Evolutionary conservation across 2,888 invertebrate genomes (phyloP).

Genomic region (Dioctria linearis): DNA sequence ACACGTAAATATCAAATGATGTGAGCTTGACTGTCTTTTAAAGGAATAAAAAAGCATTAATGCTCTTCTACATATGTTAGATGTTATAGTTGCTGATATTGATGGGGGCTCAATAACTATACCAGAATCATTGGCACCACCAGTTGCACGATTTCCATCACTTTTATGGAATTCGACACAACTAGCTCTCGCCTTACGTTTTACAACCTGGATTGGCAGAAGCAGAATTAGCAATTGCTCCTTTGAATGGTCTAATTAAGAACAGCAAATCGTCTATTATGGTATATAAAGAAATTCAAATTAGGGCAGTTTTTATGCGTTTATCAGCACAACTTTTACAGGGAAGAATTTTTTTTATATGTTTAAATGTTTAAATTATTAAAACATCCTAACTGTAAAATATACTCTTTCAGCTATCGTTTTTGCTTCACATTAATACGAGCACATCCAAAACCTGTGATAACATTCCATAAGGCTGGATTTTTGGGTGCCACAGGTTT

Average conservation of each 20-base stretch:
- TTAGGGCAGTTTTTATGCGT: conserved; percentile 95
- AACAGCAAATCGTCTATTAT: conserved; percentile 76
- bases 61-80: conserved; percentile 96
- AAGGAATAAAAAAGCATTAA: conserved; percentile 88
- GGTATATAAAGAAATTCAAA: conserved; percentile 86
- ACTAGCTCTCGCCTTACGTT: conserved; percentile 83
- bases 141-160: conserved; percentile 86
- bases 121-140: conserved; percentile 84
- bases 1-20: too few relatives aligned
- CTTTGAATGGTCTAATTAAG: conserved; percentile 73
- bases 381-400: too few relatives aligned
- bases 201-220: conserved; percentile 90
- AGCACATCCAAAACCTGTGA: conserved; percentile 95
- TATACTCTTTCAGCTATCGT: too few relatives aligned
- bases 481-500: conserved; percentile 92
- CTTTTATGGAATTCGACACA: conserved; percentile 85
- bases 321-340: conserved; percentile 90
- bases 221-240: conserved; percentile 94
- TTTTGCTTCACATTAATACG: conserved; percentile 94
- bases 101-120: conserved; percentile 95
- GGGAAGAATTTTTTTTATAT: conserved; percentile 71
- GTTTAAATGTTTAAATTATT: too few relatives aligned
- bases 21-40: too few relatives aligned
- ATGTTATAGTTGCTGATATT: conserved; percentile 93
- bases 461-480: conserved; percentile 97